Evolutionary conservation across 2,888 invertebrate genomes (phyloP).

Genomic region (Phyllotreta cruciferae): DNA sequence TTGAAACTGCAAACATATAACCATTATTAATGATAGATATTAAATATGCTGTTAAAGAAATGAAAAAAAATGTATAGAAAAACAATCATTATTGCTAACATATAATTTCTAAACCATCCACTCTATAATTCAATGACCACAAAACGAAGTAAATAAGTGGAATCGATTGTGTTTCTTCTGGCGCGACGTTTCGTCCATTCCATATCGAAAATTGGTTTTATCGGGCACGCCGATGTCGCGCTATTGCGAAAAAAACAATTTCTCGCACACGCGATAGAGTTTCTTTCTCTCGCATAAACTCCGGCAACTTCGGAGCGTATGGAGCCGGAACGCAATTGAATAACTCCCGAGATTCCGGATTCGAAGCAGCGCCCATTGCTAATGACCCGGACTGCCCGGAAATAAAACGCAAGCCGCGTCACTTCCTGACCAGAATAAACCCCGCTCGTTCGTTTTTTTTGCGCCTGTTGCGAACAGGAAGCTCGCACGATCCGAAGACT

Average conservation of each 20-base stretch:
- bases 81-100: too few species aligned
- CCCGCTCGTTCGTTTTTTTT: neutral
- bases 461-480: too few species aligned
- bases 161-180: too few species aligned
- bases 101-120: too few species aligned
- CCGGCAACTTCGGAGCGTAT: constrained; percentile 15
- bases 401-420: constrained; percentile 55
- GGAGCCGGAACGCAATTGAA: constrained; percentile 44
- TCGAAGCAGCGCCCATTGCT: constrained; percentile 48
- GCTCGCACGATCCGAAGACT: too few species aligned
- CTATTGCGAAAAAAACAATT: constrained; percentile 38
- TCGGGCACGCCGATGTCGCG: constrained; percentile 24
- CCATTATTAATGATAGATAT: neutral
- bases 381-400: constrained; percentile 51
- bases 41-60: too few species aligned
- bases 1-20: constrained; percentile 55
- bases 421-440: constrained; percentile 55
- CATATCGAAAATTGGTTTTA: constrained; percentile 33
- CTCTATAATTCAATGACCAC: too few species aligned
- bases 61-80: too few species aligned
- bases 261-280: constrained; percentile 35
- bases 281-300: constrained; percentile 26
- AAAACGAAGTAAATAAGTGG: too few species aligned
- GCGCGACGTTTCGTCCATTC: constrained; percentile 22
- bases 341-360: constrained; percentile 50